Evolutionary conservation across 2,888 invertebrate genomes (phyloP).

Genomic region (Philaethria dido): DNA sequence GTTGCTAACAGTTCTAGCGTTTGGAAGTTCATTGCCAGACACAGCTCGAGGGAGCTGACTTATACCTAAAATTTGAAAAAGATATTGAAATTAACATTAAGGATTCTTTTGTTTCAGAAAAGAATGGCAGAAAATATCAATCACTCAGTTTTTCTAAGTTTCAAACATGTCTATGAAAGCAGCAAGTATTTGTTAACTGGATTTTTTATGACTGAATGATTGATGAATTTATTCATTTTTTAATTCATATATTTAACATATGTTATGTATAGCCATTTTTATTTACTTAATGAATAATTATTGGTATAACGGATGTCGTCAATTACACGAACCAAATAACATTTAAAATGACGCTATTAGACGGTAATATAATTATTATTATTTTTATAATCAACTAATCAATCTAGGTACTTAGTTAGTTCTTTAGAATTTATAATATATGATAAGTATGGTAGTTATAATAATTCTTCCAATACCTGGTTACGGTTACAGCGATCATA

Average conservation of each 20-base stretch:
- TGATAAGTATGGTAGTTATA: not conserved
- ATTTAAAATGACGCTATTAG: too few species aligned
- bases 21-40: conserved; percentile 87
- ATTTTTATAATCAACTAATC: not conserved
- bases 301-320: too few species aligned
- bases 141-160: too few species aligned
- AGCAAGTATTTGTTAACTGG: too few species aligned
- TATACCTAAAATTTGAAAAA: conserved; percentile 79
- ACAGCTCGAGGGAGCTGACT: conserved; percentile 85
- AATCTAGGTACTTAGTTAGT: not conserved
- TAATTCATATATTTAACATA: too few species aligned
- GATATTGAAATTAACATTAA: not conserved
- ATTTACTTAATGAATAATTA: too few species aligned
- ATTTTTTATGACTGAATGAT: too few species aligned
- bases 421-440: not conserved
- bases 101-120: not conserved
- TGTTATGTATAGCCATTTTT: too few species aligned
- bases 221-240: too few species aligned
- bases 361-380: not conserved
- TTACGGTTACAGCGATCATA: not conserved
- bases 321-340: too few species aligned
- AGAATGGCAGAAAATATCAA: not conserved
- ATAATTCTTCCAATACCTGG: not conserved
- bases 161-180: too few species aligned
- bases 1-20: conserved; percentile 87